Evolutionary conservation across 2,113 vertebrate species (phyloP).

Genomic region (Trichomycterus rosablanca): DNA sequence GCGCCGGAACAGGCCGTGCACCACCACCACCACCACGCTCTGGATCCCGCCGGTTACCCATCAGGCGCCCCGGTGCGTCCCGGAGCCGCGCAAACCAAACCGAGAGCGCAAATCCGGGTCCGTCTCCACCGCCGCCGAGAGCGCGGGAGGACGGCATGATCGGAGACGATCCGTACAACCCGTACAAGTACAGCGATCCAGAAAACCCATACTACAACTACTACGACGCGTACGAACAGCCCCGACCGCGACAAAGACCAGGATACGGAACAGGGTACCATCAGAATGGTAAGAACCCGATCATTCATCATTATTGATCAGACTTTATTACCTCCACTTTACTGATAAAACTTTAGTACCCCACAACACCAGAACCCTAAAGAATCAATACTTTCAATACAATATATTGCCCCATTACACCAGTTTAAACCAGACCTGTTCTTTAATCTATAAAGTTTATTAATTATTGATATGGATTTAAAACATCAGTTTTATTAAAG

Average conservation of each 20-base stretch:
- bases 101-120: conserved; percentile 2
- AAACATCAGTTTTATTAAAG: too few species aligned
- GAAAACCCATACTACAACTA: conserved; percentile 95
- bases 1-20: too few species aligned
- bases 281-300: conserved; percentile 79
- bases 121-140: conserved; percentile 24
- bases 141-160: conserved; percentile 78
- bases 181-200: conserved; percentile 83
- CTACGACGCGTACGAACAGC: conserved; percentile 87
- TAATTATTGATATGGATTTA: too few species aligned
- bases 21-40: too few species aligned
- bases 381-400: too few species aligned
- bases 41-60: conserved; percentile 48
- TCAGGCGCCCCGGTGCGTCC: conserved; percentile 47
- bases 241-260: conserved; percentile 73
- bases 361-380: too few species aligned
- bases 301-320: background rate
- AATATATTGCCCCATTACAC: too few species aligned
- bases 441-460: too few species aligned
- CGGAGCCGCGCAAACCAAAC: conserved; percentile 49
- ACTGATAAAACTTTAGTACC: too few species aligned
- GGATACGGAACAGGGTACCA: conserved; percentile 91
- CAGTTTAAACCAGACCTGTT: too few species aligned
- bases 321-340: too few species aligned
- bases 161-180: conserved; percentile 88